Evolutionary conservation across 1,140 invertebrate species (phyloP), one percentile per base, ranked within the genome.

Genomic region (Drosophila melanogaster): DNA sequence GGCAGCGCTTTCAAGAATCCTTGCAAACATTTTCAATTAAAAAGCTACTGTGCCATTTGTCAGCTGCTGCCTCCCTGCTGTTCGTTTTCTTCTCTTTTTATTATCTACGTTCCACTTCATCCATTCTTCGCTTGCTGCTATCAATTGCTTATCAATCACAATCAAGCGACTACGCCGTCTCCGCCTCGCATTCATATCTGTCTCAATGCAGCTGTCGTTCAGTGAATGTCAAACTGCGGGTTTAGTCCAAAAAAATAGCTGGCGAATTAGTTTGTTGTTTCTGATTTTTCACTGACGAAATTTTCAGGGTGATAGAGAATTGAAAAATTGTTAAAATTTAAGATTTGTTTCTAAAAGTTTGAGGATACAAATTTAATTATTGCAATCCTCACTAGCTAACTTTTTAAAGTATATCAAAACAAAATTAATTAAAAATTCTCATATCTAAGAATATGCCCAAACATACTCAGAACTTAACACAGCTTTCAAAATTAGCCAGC

Each of bases 21-120:
- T 87, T 81, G 84, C 83, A 79, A 83, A 89, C 83, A 86, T 87
- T 87, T 86, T 86, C 83, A 86, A 86, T 86, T 86, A 86, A 86
- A 77, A 86, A 86, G 79, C 76, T 87, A 75, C 83, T 65, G 47
- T 86, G 83, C 79, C 83, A 86, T 86, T 87, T 86, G 83, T 86
- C 81, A 87, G 79, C 40, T 64, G 44, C 38, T 51, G 38, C 41
- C 49, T 17, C 43, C 54, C 30, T 47, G 35, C 19, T 22, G 44
- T 41, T 41, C 49, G 24, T 17, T 37, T 12, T 77, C 3, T 37
- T 33, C 35, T 19, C 19, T 17, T 69, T 14, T 15, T 49, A 35
- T 30, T 66, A 30, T 46, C 37, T 56, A 6, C n/a, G 30, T 30
- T 33, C 38, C 24, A 43, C 10, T 44, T 46, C 37, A 8, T 53